Conservation (phyloP, 2,888 invertebrate genomes). For the Habroteleia sp. region DNA sequence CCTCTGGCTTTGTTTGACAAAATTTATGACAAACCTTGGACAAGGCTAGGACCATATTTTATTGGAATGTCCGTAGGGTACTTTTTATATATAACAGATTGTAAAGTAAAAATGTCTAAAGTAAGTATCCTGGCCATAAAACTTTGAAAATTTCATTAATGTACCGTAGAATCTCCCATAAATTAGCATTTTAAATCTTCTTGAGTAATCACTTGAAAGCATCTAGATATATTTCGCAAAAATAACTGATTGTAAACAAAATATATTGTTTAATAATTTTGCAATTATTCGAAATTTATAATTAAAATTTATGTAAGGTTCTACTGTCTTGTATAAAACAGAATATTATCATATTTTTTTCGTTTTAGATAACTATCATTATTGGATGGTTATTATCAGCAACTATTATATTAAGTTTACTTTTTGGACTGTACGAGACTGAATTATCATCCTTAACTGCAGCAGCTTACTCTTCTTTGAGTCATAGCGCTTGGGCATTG, state of each 20-base stretch:
- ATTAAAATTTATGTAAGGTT: slow-evolving; percentile 1
- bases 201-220: too few relatives aligned
- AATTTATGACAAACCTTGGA: slow-evolving; percentile 95
- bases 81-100: slow-evolving; percentile 90
- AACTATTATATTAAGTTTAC: slow-evolving; percentile 86
- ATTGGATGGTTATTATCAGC: slow-evolving; percentile 88
- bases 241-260: too few relatives aligned
- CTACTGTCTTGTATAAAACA: too few relatives aligned
- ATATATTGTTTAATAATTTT: too few relatives aligned
- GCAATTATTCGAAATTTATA: too few relatives aligned
- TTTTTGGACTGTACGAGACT: slow-evolving; percentile 89
- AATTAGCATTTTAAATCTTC: too few relatives aligned
- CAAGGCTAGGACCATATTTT: slow-evolving; percentile 90
- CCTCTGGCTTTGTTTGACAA: slow-evolving; percentile 92
- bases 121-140: slow-evolving; percentile 78
- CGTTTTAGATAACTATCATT: slow-evolving; percentile 84
- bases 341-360: too few relatives aligned
- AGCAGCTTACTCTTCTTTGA: slow-evolving; percentile 90
- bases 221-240: too few relatives aligned
- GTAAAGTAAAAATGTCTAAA: slow-evolving; percentile 88
- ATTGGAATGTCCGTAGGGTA: slow-evolving; percentile 93
- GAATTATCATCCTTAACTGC: slow-evolving; percentile 87
- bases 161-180: background rate
- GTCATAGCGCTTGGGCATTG: slow-evolving; percentile 92
- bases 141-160: background rate